Conservation (phyloP, 2,797 vertebrate genomes). For the Potorous gilbertii region DNA sequence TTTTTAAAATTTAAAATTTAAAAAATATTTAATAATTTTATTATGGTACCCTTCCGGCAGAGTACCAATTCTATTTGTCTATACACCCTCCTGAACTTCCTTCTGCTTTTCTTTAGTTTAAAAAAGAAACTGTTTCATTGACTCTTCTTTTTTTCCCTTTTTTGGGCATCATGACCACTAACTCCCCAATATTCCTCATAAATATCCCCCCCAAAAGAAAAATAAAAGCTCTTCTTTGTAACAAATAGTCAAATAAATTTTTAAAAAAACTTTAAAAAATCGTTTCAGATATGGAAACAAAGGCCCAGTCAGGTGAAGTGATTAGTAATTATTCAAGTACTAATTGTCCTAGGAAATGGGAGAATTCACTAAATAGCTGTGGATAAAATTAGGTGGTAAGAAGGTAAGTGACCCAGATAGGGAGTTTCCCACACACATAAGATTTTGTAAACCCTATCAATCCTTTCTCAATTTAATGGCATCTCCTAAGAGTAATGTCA, state of each 20-base stretch:
- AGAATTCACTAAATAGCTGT: constrained; percentile 65
- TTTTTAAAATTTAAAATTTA: neutral
- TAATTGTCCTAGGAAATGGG: constrained; percentile 66
- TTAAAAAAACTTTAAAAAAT: neutral
- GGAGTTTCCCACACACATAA: constrained; percentile 69
- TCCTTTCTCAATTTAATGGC: neutral
- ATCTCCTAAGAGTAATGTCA: neutral
- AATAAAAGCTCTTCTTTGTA: neutral
- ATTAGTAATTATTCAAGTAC: constrained; percentile 59
- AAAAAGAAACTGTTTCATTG: neutral
- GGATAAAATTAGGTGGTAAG: constrained; percentile 67
- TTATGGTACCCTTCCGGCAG: neutral
- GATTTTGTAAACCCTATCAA: neutral
- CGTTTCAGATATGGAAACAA: neutral
- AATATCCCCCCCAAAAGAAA: neutral
- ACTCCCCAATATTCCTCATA: neutral
- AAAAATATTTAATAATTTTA: neutral
- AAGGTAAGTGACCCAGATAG: constrained; percentile 74
- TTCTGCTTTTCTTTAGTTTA: neutral
- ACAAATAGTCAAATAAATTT: neutral
- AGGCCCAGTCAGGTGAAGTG: neutral
- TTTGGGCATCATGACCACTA: neutral
- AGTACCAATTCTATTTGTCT: neutral
- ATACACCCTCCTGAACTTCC: neutral
- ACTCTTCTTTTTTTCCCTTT: neutral